These are phyloP conservation scores for Adelges cooleyi DNA, from an alignment of 1,140 invertebrate species.

Conservation along the genomic window DNA sequence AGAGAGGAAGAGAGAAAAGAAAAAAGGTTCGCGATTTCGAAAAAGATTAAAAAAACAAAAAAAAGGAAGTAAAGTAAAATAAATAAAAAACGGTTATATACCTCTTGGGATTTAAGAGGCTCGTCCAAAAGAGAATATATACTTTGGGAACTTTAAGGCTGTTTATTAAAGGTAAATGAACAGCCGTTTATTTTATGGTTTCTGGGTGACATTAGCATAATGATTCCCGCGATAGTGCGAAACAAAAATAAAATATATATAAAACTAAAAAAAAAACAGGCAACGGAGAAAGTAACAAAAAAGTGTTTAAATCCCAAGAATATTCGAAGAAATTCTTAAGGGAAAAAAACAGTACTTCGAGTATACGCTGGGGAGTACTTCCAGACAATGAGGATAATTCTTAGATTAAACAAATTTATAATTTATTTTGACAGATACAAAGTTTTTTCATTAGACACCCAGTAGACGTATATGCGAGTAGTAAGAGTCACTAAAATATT, in stretches of 20 bases:
- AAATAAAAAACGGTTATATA: conserved; percentile 26
- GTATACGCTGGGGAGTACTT: conserved; percentile 22
- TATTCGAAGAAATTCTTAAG: conserved; percentile 24
- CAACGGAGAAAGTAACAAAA: conserved; percentile 17
- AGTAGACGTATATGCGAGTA: conserved; percentile 14
- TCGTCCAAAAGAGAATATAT: conserved; percentile 24
- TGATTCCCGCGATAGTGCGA: conserved; percentile 27
- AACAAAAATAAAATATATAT: too few relatives aligned
- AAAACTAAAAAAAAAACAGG: conserved; percentile 16
- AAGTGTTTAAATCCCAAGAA: conserved; percentile 28
- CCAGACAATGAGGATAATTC: conserved; percentile 19
- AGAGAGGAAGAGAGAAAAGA: not conserved
- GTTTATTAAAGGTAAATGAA: conserved; percentile 29
- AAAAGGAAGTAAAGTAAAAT: not conserved
- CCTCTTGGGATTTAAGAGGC: conserved; percentile 29
- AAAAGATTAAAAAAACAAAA: conserved; percentile 23
- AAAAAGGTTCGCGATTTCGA: conserved; percentile 5
- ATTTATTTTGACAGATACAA: conserved; percentile 25
- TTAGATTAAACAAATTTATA: conserved; percentile 27
- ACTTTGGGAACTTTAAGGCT: conserved; percentile 26
- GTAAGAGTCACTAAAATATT: not conserved
- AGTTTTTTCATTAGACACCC: conserved; percentile 21
- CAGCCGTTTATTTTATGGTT: conserved; percentile 28
- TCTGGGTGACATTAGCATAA: conserved; percentile 29
- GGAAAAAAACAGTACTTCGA: conserved; percentile 16